Conservation (phyloP, 1,140 invertebrate genomes). For the Dufourea novaeangliae region DNA sequence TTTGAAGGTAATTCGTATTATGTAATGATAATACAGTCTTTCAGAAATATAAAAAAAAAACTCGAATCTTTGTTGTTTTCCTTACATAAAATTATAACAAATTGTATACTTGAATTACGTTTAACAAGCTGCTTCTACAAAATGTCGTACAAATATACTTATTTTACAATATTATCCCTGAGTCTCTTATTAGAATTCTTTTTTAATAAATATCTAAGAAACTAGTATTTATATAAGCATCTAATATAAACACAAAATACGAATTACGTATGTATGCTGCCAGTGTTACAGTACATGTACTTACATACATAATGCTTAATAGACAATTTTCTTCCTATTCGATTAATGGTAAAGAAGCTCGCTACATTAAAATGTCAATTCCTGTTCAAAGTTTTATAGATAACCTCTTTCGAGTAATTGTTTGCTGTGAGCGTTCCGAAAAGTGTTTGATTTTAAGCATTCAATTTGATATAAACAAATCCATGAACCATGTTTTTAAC, state of each 20-base stretch:
- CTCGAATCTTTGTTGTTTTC: no score
- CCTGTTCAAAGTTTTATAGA: neutral
- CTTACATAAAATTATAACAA: no score
- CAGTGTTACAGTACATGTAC: no score
- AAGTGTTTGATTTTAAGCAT: neutral
- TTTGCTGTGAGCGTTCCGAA: neutral
- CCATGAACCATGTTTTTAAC: slow-evolving; percentile 66
- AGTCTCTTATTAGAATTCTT: no score
- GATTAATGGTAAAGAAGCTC: neutral
- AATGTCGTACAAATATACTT: neutral
- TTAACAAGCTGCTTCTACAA: neutral
- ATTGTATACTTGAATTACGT: neutral
- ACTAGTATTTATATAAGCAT: no score
- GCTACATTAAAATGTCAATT: neutral
- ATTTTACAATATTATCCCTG: neutral
- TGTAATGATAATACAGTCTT: slow-evolving; percentile 28
- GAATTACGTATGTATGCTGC: no score
- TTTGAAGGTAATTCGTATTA: slow-evolving; percentile 24
- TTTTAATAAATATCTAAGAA: no score
- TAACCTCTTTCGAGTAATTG: neutral
- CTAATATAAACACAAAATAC: no score
- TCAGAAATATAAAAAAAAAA: neutral
- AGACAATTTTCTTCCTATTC: neutral
- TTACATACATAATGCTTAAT: no score
- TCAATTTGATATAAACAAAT: neutral